Percentiles rank a stretch among this genome's conserved stretches.
Conservation (phyloP, 2,888 invertebrate genomes). For the Xestobium rufovillosum region DNA sequence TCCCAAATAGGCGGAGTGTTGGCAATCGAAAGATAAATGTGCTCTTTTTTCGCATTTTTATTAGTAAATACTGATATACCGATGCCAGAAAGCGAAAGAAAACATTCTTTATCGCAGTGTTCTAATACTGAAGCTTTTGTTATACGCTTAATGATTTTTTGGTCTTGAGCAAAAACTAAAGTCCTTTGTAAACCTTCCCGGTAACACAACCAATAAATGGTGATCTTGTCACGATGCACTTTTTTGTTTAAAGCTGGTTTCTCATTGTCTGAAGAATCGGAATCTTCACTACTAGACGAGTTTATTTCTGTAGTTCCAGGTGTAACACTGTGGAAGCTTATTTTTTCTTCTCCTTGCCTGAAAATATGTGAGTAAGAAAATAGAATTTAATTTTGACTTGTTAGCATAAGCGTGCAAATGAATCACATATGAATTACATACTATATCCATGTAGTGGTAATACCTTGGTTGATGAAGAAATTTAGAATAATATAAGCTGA, state of each 20-base stretch:
- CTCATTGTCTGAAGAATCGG: constrained; percentile 43
- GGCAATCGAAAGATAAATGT: constrained; percentile 59
- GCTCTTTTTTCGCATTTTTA: constrained; percentile 47
- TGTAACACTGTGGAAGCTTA: constrained; percentile 63
- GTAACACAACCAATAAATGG: constrained; percentile 75
- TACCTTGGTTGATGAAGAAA: too few species aligned
- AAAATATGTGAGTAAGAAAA: too few species aligned
- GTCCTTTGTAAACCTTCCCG: constrained; percentile 68
- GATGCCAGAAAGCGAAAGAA: constrained; percentile 60
- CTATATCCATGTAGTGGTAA: too few species aligned
- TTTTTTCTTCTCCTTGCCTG: constrained; percentile 62
- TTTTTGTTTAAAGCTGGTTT: constrained; percentile 48
- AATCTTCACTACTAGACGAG: constrained; percentile 53
- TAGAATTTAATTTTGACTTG: too few species aligned
- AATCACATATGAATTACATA: too few species aligned
- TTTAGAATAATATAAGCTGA: too few species aligned
- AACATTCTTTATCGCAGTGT: constrained; percentile 58
- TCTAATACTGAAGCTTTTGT: constrained; percentile 57
- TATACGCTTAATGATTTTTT: constrained; percentile 58
- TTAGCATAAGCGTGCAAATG: too few species aligned
- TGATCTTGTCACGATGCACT: constrained; percentile 65
- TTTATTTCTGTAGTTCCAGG: constrained; percentile 40
- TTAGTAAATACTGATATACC: constrained; percentile 53
- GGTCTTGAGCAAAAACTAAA: constrained; percentile 68
- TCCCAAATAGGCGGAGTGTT: constrained; percentile 74